These are phyloP conservation scores for Dynastes maya DNA, from an alignment of 2,888 invertebrate genomes.

Conservation along the genomic window DNA sequence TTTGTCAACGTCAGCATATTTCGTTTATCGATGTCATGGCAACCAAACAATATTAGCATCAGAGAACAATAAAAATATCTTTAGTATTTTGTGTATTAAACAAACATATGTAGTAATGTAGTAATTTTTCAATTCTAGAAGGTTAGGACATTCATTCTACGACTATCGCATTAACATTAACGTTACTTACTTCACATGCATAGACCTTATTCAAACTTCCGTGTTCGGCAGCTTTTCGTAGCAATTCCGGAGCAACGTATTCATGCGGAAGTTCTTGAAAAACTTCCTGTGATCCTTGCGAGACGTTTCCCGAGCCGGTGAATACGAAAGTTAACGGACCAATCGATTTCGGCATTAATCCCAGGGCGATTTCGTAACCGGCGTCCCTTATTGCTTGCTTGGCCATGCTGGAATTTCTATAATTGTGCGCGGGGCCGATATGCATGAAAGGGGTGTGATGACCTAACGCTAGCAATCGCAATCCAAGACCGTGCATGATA, in stretches of 20 bases:
- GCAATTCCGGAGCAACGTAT: conserved; percentile 95
- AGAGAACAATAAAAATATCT: too few relatives aligned
- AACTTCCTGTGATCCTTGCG: conserved; percentile 91
- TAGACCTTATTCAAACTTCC: conserved; percentile 98
- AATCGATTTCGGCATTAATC: conserved; percentile 97
- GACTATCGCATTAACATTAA: neutral
- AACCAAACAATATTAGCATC: too few relatives aligned
- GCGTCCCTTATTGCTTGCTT: conserved; percentile 97
- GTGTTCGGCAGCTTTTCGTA: conserved; percentile 96
- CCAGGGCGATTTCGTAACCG: conserved; percentile 97
- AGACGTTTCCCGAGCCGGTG: conserved; percentile 98
- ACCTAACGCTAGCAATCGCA: conserved; percentile 93
- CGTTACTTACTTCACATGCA: conserved; percentile 47
- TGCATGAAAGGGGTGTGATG: conserved; percentile 99
- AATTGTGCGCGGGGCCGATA: conserved; percentile 98
- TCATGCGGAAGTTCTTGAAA: conserved; percentile 98
- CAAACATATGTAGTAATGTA: too few relatives aligned
- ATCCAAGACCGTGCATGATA: conserved; percentile 96
- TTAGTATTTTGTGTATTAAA: too few relatives aligned
- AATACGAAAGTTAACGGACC: conserved; percentile 98
- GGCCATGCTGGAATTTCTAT: conserved; percentile 98
- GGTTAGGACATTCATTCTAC: too few relatives aligned
- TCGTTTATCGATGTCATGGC: too few relatives aligned
- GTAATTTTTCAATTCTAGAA: too few relatives aligned
- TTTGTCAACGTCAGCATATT: neutral